Conservation (phyloP, 2,888 invertebrate species). For the Diogma glabrata region DNA sequence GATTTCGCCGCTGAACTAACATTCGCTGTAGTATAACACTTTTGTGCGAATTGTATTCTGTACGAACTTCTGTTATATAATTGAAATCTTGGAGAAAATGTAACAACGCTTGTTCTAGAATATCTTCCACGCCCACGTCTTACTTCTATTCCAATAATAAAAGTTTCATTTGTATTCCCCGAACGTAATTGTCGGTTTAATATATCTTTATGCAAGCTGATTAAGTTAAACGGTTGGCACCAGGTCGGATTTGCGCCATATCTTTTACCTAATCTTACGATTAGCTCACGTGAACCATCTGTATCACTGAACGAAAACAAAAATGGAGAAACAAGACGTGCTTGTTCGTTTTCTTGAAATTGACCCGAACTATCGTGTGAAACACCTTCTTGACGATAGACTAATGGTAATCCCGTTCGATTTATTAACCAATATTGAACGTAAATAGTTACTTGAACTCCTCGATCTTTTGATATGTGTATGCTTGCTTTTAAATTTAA, state of each 20-base stretch:
- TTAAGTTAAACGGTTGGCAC: conserved; percentile 79
- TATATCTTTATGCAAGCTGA: conserved; percentile 71
- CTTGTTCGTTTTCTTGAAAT: conserved; percentile 88
- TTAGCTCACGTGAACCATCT: conserved; percentile 67
- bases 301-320: conserved; percentile 89
- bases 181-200: conserved; percentile 49
- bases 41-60: conserved; percentile 79
- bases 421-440: conserved; percentile 94
- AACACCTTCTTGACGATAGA: conserved; percentile 84
- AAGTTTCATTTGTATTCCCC: conserved; percentile 36
- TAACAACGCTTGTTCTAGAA: conserved; percentile 81
- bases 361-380: conserved; percentile 73
- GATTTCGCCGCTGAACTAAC: conserved; percentile 47
- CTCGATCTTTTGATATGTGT: conserved; percentile 45
- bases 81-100: conserved; percentile 85
- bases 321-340: conserved; percentile 82
- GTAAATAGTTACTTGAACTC: conserved; percentile 41
- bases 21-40: conserved; percentile 63
- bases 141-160: conserved; percentile 76
- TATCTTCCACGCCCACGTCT: conserved; percentile 81
- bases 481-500: conserved; percentile 64
- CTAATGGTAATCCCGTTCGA: conserved; percentile 88
- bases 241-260: conserved; percentile 50
- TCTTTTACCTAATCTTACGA: conserved; percentile 62
- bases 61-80: conserved; percentile 76